Evolutionary conservation across 2,888 invertebrate genomes (phyloP).

Genomic region (Blera fallax): DNA sequence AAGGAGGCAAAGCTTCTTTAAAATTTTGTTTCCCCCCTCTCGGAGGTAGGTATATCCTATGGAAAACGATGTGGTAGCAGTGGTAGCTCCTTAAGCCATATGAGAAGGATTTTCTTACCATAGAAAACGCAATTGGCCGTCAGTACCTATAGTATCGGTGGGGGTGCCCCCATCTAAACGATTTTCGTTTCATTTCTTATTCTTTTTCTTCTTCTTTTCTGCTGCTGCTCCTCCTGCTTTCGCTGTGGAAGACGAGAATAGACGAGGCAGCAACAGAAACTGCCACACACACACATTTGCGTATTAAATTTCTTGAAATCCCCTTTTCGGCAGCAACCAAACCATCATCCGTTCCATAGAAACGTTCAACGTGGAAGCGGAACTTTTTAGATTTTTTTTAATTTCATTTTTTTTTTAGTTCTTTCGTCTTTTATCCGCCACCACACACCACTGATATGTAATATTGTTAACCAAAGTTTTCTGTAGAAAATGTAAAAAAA

Average conservation of each 20-base stretch:
- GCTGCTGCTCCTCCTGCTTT: not conserved
- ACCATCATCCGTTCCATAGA: constrained; percentile 3
- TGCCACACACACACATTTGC: constrained; percentile 25
- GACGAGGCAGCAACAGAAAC: not conserved
- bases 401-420: constrained; percentile 13
- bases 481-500: not conserved
- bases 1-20: constrained; percentile 10
- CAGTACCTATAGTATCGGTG: not conserved
- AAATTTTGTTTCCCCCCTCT: not conserved
- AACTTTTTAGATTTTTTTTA: too few species aligned
- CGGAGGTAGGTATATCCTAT: not conserved
- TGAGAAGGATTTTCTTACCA: constrained; percentile 35
- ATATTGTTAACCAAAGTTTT: constrained; percentile 49
- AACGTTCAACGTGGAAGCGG: constrained; percentile 40
- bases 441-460: constrained; percentile 13
- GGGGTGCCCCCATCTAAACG: constrained; percentile 12
- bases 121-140: constrained; percentile 48
- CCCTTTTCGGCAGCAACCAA: constrained; percentile 58
- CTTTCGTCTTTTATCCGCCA: not conserved
- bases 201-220: not conserved
- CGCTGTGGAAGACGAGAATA: constrained; percentile 38
- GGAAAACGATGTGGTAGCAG: not conserved
- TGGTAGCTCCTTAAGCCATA: constrained; percentile 9
- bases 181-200: constrained; percentile 14
- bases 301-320: constrained; percentile 70